phyloP scores from a whole-genome alignment of 92 coral and sea anemone genomes.

The Porites lobata region DNA sequence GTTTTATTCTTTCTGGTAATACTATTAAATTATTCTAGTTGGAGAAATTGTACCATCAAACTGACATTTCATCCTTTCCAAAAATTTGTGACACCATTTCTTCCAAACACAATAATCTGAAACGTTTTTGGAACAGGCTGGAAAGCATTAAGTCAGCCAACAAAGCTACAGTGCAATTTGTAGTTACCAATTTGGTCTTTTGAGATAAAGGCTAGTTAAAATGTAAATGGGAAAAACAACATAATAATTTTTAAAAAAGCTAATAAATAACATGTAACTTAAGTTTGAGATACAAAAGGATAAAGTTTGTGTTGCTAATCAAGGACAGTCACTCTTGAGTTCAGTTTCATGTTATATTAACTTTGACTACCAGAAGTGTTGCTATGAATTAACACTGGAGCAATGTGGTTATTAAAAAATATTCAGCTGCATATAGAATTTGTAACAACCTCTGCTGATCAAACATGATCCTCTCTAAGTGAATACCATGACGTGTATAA shows the following conservation, averaged over 20 bases:
- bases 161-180: constrained; percentile 29
- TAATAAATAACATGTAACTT: constrained; percentile 2
- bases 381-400: constrained; percentile 39
- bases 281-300: constrained; percentile 23
- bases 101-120: constrained; percentile 10
- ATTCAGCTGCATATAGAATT: constrained; percentile 50
- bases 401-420: constrained; percentile 53
- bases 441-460: constrained; percentile 52
- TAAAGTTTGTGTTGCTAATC: constrained; percentile 17
- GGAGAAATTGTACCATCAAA: no score
- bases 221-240: constrained; percentile 6
- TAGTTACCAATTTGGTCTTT: not conserved
- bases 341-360: constrained; percentile 15
- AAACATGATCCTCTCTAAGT: constrained; percentile 62
- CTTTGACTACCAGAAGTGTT: constrained; percentile 29
- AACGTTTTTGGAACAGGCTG: constrained; percentile 16
- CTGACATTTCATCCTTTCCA: no score
- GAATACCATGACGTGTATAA: constrained; percentile 61
- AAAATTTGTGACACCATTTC: not conserved
- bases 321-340: constrained; percentile 28
- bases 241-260: constrained; percentile 14
- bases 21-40: no score
- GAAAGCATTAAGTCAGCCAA: constrained; percentile 23
- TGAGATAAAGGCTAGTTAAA: not conserved
- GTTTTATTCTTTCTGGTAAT: not conserved